Evolutionary conservation across 2,888 invertebrate species (phyloP).

Genomic region (Heliconius charithonia): DNA sequence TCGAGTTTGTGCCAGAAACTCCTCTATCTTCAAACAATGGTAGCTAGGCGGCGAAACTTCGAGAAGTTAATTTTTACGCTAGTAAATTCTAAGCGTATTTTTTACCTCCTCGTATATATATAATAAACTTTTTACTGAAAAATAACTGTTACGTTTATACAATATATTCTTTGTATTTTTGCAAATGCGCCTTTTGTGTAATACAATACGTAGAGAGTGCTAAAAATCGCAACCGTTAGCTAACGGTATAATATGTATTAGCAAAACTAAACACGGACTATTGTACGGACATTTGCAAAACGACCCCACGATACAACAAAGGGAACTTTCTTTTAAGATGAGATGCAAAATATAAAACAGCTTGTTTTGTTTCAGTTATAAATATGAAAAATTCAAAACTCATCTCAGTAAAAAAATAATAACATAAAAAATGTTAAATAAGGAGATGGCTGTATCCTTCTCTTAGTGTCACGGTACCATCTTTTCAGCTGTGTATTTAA

Average conservation of each 20-base stretch:
- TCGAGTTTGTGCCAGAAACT: conserved; percentile 67
- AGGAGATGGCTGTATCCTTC: conserved; percentile 67
- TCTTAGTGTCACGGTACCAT: conserved; percentile 69
- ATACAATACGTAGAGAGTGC: conserved; percentile 25
- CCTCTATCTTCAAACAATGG: conserved; percentile 65
- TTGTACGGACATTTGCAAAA: conserved; percentile 35
- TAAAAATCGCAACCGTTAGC: conserved; percentile 36
- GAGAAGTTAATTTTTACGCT: conserved; percentile 50
- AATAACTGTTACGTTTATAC: conserved; percentile 11
- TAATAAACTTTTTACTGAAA: conserved; percentile 20
- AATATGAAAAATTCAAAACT: conserved; percentile 65
- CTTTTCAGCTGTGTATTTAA: conserved; percentile 68
- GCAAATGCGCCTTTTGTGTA: conserved; percentile 25
- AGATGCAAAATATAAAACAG: conserved; percentile 44
- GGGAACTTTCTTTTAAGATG: conserved; percentile 34
- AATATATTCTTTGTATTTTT: conserved; percentile 20
- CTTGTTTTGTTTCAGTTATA: conserved; percentile 56
- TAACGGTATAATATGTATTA: conserved; percentile 34
- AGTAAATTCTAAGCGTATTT: conserved; percentile 33
- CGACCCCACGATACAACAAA: conserved; percentile 34
- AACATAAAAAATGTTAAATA: conserved; percentile 76
- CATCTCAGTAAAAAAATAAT: conserved; percentile 70
- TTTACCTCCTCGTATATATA: conserved; percentile 30
- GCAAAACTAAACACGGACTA: conserved; percentile 33
- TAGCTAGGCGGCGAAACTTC: conserved; percentile 57